Base-by-base conservation (phyloP, 2,797 vertebrate genomes). In the Enteromius anoplus region DNA sequence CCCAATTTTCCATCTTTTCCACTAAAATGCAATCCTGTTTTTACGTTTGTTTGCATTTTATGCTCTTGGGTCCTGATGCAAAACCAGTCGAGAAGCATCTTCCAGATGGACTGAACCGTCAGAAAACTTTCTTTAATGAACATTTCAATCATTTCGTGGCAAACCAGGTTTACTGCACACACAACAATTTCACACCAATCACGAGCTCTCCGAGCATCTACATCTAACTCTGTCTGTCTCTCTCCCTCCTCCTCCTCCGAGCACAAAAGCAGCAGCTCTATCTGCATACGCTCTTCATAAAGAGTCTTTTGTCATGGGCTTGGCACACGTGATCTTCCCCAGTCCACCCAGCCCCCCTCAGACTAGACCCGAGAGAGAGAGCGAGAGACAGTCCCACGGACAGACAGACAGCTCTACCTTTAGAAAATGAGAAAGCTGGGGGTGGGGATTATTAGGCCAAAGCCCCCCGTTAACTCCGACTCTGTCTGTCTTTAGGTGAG, bases 181-280 rank as follows among this genome's bases (percentile, higher is more conserved):
- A 32, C 32, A 64, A 15, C 26, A 9, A 65, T 87, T 87, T 86
- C 75, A 82, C 58, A 78, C 49, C 53, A 79, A 26, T 71, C 17
- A 19, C 26, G 60, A 53, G 45, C 79, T 80, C 83, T 87, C 86
- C 7, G 62, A 65, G 62, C 62, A 65, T 65, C 29, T 65, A 65
- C 29, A 65, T 65, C 29, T 65, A 64, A 64, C 82, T 88, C 86
- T 51, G 76, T 82, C 51, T 60, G 4, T 83, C 84, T 75, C 85
- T 85, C 80, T 85, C 73, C 87, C 90, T 87, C 87, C 88, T 92
- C 89, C 49, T 53, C 19, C 53, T 55, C 89, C 91, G 91, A 91
- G 92, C 93, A 95, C 95, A 95, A 95, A 94, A 93, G 90, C 94
- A 91, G 93, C 95, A 93, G 94, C 94, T 95, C 93, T 93, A 93